Conservation (phyloP, 2,113 vertebrate genomes). For the Salvator merianae region DNA sequence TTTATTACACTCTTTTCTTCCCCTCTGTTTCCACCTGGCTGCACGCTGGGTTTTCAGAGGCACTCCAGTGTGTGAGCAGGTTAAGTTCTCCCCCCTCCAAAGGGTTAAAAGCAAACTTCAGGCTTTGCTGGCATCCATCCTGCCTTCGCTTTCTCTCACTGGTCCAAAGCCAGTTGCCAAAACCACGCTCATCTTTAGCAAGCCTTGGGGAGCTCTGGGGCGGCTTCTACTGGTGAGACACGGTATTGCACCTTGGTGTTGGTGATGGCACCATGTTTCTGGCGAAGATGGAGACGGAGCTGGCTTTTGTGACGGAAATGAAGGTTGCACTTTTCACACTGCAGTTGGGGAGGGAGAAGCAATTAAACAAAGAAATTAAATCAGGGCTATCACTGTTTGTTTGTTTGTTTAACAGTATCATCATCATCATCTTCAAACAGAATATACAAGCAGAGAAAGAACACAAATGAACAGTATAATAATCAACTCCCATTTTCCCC, state of each 20-base stretch:
- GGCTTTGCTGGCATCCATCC: constrained; percentile 37
- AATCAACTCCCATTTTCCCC: too few species aligned
- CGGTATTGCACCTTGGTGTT: constrained; percentile 99
- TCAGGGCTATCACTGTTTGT: too few species aligned
- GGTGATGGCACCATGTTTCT: constrained; percentile 99
- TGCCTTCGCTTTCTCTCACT: constrained; percentile 25
- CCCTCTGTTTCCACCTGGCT: constrained; percentile 52
- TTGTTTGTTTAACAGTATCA: too few species aligned
- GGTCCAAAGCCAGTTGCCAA: not conserved
- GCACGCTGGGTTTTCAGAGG: constrained; percentile 74
- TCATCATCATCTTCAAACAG: too few species aligned
- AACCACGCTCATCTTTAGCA: constrained; percentile 78
- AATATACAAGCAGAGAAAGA: too few species aligned
- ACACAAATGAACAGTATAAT: too few species aligned
- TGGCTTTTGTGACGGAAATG: constrained; percentile 99
- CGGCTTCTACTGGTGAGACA: constrained; percentile 82
- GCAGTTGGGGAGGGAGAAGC: constrained; percentile 12
- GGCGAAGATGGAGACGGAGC: constrained; percentile 92
- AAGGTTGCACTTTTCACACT: constrained; percentile 99
- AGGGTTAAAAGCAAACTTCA: constrained; percentile 76
- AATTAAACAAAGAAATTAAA: too few species aligned
- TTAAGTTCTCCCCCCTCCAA: constrained; percentile 33
- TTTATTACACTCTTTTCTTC: constrained; percentile 36
- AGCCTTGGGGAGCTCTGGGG: constrained; percentile 87
- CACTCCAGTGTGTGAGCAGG: constrained; percentile 74